A percentile compares a stretch with the other conserved stretches of the same genome.
These are phyloP conservation scores for Mycteria americana DNA, from an alignment of 2,797 vertebrate genomes.

Conservation along the genomic window DNA sequence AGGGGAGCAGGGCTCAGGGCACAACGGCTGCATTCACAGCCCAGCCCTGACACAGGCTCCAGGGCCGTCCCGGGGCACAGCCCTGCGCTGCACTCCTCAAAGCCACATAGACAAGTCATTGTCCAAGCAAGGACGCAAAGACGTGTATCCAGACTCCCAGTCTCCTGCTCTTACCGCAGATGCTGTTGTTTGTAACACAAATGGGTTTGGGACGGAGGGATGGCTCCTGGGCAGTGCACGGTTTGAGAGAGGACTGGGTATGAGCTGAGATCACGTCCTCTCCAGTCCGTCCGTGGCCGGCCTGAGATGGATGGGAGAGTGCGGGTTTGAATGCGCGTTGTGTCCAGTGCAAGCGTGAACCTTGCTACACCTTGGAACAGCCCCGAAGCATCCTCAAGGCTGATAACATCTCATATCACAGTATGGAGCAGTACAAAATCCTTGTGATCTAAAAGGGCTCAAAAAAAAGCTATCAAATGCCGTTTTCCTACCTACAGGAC, in stretches of 20 bases:
- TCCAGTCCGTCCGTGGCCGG: not conserved
- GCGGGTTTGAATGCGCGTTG: accelerated
- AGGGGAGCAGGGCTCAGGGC: not conserved
- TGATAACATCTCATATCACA: not conserved
- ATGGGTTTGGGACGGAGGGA: not conserved
- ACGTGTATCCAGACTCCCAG: not conserved
- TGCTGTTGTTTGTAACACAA: not conserved
- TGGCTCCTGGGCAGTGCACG: not conserved
- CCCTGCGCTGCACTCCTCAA: not conserved
- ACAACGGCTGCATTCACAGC: not conserved
- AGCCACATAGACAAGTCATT: constrained; percentile 1
- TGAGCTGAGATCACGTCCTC: not conserved
- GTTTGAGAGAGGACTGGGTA: not conserved
- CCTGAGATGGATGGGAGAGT: not conserved
- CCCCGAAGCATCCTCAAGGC: not conserved
- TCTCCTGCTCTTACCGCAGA: constrained; percentile 29
- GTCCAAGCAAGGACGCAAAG: not conserved
- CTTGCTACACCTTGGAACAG: not conserved
- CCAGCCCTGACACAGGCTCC: not conserved
- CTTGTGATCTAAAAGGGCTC: not conserved
- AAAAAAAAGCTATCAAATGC: not conserved
- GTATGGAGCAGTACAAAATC: not conserved
- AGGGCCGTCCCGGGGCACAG: not conserved
- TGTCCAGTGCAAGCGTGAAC: not conserved
- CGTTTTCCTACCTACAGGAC: not conserved